Evolutionary conservation across 2,797 vertebrate genomes (phyloP), one percentile per base, ranked within the genome.

Genomic region (Rhynchotus rufescens): DNA sequence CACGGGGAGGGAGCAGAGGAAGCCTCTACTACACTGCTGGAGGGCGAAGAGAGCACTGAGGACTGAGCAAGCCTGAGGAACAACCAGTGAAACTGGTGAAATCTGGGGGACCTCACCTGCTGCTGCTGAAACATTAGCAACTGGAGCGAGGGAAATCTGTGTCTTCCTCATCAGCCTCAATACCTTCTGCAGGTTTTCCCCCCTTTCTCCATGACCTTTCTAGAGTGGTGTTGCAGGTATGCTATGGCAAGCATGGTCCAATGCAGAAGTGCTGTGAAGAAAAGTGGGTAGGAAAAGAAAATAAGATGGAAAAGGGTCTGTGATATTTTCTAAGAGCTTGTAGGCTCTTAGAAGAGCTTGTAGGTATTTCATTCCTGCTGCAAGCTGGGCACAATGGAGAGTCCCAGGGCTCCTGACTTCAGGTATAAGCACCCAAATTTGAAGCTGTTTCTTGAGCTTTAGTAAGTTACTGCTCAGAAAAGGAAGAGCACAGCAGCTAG

Each of bases 201-300:
- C 52, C 67, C 21, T 17, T 6, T 23, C 38, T 42, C 57, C 6
- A 0, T 13, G 26, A 34, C 26, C 14, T 61, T 65, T 42, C 49
- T 15, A 32, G 30, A 75, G 32, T 5, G 3, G 1, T 57, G 19
- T 62, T 28, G 14, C 28, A 34, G 30, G 10, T 32, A 45, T 13
- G 25, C 45, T 54, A 42, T 32, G 20, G 16, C 47, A 66, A 74
- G 21, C 0, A 0, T 2, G 14, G 30, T 44, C 32, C 71, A 62
- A 57, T 6, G 21, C 36, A 42, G 17, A 56, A 32, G 7, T 1
- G 42, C 60, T 61, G 12, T 12, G 49, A 25, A 16, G 52, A 56
- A 44, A 52, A 84, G 7, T 0, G 0, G 54, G 10, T 0, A 1
- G 0, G 2, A 12, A 56, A 77, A 10, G n/a, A 71, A 59, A 73